Conservation (phyloP, 2,797 vertebrate genomes). For the Lepus townsendii region DNA sequence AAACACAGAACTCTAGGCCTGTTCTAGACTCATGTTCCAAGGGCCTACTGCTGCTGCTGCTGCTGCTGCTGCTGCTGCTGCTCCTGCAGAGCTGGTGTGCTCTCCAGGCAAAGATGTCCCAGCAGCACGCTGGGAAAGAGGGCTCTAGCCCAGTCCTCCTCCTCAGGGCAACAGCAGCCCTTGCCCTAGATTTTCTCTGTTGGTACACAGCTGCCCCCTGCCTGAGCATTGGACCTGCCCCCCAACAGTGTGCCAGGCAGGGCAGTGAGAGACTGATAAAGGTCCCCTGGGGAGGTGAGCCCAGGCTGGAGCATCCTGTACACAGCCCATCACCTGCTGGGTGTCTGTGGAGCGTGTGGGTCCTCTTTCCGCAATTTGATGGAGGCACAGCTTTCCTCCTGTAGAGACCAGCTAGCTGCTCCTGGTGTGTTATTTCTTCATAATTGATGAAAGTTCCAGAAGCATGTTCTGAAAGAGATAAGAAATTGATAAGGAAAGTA, state of each 20-base stretch:
- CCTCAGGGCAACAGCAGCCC: not conserved
- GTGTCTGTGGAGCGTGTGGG: not conserved
- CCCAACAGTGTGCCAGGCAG: not conserved
- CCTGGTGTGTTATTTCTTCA: conserved; percentile 94
- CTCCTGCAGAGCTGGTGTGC: not conserved
- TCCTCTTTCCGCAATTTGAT: not conserved
- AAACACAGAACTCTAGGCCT: not conserved
- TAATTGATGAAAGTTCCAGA: conserved; percentile 97
- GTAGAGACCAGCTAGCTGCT: conserved; percentile 54
- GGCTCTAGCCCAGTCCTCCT: not conserved
- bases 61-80: no score
- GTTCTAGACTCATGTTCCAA: not conserved
- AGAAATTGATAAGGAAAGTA: conserved; percentile 69
- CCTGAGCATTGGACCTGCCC: not conserved
- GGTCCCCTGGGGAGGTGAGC: not conserved
- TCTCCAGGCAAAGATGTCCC: not conserved
- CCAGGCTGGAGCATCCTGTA: not conserved
- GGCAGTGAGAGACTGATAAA: not conserved
- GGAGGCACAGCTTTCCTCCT: conserved; percentile 28
- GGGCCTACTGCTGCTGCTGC: not conserved
- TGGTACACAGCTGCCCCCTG: not conserved
- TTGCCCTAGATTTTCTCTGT: not conserved
- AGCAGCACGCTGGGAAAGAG: not conserved
- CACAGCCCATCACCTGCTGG: not conserved
- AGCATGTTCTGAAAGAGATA: conserved; percentile 95